Conservation (phyloP, 1,140 invertebrate genomes). For the Galleria mellonella region DNA sequence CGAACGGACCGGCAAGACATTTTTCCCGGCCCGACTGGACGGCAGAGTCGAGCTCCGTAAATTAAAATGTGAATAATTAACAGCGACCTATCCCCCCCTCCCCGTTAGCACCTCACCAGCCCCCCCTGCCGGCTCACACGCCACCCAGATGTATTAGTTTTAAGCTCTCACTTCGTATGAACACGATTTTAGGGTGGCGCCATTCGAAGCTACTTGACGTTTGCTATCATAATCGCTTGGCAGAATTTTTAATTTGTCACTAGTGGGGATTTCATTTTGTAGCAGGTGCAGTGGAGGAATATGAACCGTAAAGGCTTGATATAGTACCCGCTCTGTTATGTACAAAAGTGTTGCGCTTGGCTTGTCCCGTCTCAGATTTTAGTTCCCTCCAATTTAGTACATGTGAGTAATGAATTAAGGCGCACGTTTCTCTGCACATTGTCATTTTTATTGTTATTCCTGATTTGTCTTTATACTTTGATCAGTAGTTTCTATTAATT, state of each 20-base stretch:
- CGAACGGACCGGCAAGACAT: slow-evolving; percentile 60
- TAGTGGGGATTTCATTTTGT: not conserved
- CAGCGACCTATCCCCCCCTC: slow-evolving; percentile 27
- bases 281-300: not conserved
- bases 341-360: too few relatives aligned
- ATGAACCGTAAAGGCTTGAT: not conserved
- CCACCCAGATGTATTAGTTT: slow-evolving; percentile 67
- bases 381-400: too few relatives aligned
- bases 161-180: slow-evolving; percentile 58
- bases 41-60: slow-evolving; percentile 51
- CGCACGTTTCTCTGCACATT: too few relatives aligned
- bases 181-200: slow-evolving; percentile 43
- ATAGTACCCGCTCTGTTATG: too few relatives aligned
- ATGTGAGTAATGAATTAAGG: too few relatives aligned
- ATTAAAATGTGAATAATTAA: slow-evolving; percentile 71
- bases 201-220: slow-evolving; percentile 40
- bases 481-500: too few relatives aligned
- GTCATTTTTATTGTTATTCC: too few relatives aligned
- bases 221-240: slow-evolving; percentile 35
- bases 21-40: slow-evolving; percentile 44
- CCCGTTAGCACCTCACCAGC: slow-evolving; percentile 4
- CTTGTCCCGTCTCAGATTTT: too few relatives aligned
- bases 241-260: slow-evolving; percentile 23
- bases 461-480: too few relatives aligned
- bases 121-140: slow-evolving; percentile 16